Conservation (phyloP, 1,140 invertebrate species). For the Asobara japonica region DNA sequence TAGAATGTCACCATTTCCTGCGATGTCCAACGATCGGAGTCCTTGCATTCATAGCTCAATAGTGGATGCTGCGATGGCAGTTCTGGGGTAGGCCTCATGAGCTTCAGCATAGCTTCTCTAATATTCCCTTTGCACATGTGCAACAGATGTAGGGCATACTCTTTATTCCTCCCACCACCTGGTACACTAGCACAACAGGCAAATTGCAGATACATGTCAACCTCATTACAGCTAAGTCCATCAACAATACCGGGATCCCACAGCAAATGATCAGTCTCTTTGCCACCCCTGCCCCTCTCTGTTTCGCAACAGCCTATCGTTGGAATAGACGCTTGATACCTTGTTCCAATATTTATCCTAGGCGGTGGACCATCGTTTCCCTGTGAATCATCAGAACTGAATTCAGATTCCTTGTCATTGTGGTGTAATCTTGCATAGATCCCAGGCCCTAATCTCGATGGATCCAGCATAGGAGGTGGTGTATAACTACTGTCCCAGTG, state of each 20-base stretch:
- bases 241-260: slow-evolving; percentile 87
- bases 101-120: slow-evolving; percentile 83
- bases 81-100: slow-evolving; percentile 79
- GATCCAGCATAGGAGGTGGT: slow-evolving; percentile 91
- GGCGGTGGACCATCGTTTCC: slow-evolving; percentile 64
- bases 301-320: slow-evolving; percentile 65
- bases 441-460: slow-evolving; percentile 85
- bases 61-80: slow-evolving; percentile 81
- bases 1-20: slow-evolving; percentile 91
- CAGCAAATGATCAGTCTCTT: slow-evolving; percentile 76
- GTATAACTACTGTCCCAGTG: slow-evolving; percentile 80
- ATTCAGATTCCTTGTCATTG: slow-evolving; percentile 60
- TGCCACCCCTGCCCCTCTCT: slow-evolving; percentile 58
- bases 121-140: slow-evolving; percentile 88
- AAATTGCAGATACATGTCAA: slow-evolving; percentile 90
- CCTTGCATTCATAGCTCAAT: slow-evolving; percentile 77
- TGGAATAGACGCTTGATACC: slow-evolving; percentile 89
- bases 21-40: slow-evolving; percentile 83
- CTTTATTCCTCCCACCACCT: slow-evolving; percentile 91
- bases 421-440: slow-evolving; percentile 75
- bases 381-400: slow-evolving; percentile 63
- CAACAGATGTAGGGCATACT: slow-evolving; percentile 92
- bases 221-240: slow-evolving; percentile 79
- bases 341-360: slow-evolving; percentile 89
- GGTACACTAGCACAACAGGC: slow-evolving; percentile 91